These are phyloP conservation scores for Cephus nigrinus DNA, from an alignment of 2,888 invertebrate species.

Conservation along the genomic window DNA sequence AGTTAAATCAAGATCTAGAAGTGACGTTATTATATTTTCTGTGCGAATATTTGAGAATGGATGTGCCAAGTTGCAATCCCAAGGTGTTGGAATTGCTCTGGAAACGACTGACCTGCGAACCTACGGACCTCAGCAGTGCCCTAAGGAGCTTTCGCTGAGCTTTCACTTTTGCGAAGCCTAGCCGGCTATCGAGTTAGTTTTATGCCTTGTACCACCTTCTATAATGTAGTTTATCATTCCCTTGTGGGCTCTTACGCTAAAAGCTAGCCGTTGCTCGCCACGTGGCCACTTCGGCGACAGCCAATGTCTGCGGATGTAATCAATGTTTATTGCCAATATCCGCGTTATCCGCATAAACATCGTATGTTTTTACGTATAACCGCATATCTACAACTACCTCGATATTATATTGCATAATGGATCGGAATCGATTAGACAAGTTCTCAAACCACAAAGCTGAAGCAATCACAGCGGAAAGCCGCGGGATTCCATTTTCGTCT, in stretches of 20 bases:
- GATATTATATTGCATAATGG: background rate
- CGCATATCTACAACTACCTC: background rate
- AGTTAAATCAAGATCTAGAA: background rate
- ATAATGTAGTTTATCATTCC: constrained; percentile 38
- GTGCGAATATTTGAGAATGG: constrained; percentile 22
- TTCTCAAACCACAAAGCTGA: background rate
- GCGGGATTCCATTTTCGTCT: background rate
- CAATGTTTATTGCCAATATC: background rate
- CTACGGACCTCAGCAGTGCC: constrained; percentile 12
- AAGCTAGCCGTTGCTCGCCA: constrained; percentile 11
- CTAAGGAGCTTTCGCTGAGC: constrained; percentile 39
- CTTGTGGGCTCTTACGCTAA: constrained; percentile 27
- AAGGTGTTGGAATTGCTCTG: constrained; percentile 8
- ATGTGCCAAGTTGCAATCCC: constrained; percentile 17
- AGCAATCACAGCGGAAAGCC: background rate
- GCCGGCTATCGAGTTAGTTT: constrained; percentile 30
- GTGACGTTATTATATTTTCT: constrained; percentile 1
- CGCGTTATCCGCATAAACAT: background rate
- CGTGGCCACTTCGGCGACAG: background rate
- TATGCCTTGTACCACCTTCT: constrained; percentile 26
- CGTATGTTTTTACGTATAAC: background rate
- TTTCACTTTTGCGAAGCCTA: constrained; percentile 39
- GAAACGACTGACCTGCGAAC: constrained; percentile 2
- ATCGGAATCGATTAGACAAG: background rate
- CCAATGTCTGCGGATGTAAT: background rate